Percentiles rank a stretch among this genome's conserved stretches.
These are phyloP conservation scores for Mylabris phalerata DNA, from an alignment of 1,140 invertebrate genomes.

Conservation along the genomic window DNA sequence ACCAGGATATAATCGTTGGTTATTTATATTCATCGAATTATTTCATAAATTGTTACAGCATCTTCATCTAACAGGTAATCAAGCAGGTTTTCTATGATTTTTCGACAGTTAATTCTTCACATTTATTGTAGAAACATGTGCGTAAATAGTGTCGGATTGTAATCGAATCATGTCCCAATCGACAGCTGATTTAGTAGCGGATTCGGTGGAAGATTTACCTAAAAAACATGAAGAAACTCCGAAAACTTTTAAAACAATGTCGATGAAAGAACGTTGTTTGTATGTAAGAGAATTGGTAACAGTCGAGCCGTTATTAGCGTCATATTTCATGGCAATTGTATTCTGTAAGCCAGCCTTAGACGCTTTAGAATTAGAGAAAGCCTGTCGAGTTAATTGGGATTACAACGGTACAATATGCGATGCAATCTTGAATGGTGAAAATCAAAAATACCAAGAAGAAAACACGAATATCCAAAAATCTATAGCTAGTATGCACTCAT, in stretches of 20 bases:
- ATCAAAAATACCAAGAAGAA: conserved; percentile 23
- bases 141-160: too few species aligned
- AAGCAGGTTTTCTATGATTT: too few species aligned
- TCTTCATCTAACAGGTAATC: too few species aligned
- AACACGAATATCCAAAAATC: conserved; percentile 32
- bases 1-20: too few species aligned
- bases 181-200: conserved; percentile 34
- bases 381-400: conserved; percentile 30
- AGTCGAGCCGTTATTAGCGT: conserved; percentile 36
- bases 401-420: conserved; percentile 35
- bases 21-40: too few species aligned
- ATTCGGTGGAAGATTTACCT: conserved; percentile 26
- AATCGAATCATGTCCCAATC: conserved; percentile 5
- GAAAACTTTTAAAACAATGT: conserved; percentile 27
- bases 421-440: conserved; percentile 44
- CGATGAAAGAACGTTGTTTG: conserved; percentile 20
- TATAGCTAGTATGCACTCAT: conserved; percentile 38
- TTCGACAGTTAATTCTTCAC: too few species aligned
- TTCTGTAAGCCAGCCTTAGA: conserved; percentile 29
- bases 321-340: conserved; percentile 29
- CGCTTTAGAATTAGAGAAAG: conserved; percentile 35
- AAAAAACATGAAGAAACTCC: conserved; percentile 11
- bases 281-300: conserved; percentile 36
- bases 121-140: too few species aligned
- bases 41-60: too few species aligned